Percentiles rank a stretch among this genome's conserved stretches.
phyloP scores from a whole-genome alignment of 1,140 invertebrate species.

The Neuroterus valhalla region DNA sequence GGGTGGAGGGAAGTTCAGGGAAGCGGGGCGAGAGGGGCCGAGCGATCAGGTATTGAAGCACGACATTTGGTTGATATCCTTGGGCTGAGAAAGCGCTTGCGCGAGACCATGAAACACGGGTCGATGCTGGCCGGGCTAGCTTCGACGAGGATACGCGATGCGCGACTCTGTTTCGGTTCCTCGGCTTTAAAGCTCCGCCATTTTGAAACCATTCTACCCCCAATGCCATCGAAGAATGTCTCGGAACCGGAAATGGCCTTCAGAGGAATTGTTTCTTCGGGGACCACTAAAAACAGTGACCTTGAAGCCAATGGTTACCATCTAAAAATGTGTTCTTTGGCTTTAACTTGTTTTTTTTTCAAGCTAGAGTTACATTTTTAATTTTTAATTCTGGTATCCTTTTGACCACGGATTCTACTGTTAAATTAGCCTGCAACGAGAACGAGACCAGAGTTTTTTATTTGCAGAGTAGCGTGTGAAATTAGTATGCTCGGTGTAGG shows the following conservation, averaged over 20 bases:
- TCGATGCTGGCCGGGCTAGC: conserved; percentile 73
- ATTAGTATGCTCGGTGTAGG: no score
- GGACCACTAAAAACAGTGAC: background rate
- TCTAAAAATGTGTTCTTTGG: no score
- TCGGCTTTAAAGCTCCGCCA: conserved; percentile 59
- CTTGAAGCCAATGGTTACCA: background rate
- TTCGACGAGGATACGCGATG: conserved; percentile 47
- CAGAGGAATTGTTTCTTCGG: background rate
- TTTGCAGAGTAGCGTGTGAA: no score
- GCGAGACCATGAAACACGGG: conserved; percentile 65
- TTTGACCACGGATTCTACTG: no score
- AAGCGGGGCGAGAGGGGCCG: conserved; percentile 46
- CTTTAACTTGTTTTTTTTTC: no score
- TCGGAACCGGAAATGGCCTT: background rate
- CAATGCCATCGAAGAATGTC: conserved; percentile 15
- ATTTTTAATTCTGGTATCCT: no score
- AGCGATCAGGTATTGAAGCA: conserved; percentile 68
- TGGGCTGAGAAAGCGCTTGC: conserved; percentile 64
- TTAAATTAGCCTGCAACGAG: no score
- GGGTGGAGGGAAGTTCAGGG: background rate
- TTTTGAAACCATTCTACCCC: conserved; percentile 53
- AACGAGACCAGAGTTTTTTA: no score
- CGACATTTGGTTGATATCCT: conserved; percentile 62
- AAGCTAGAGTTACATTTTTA: no score
- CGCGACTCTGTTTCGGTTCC: conserved; percentile 53